A percentile compares a stretch with the other conserved stretches of the same genome.
Evolutionary conservation across 2,797 vertebrate species (phyloP).

Genomic region (Characodon lateralis): DNA sequence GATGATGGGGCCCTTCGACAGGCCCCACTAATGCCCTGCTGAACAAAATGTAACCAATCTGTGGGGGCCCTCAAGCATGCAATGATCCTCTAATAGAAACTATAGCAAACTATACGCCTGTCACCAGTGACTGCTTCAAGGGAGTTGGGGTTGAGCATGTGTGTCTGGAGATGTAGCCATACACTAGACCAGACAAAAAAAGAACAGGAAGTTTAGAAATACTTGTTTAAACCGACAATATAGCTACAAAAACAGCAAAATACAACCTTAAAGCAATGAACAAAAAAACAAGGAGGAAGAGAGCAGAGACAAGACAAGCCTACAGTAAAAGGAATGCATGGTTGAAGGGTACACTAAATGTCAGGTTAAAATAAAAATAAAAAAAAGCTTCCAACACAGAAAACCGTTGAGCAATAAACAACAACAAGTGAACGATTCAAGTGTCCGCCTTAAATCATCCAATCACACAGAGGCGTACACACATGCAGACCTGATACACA

Average conservation of each 20-base stretch:
- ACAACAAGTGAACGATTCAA: conserved; percentile 71
- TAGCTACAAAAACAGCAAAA: conserved; percentile 17
- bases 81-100: conserved; percentile 86
- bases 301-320: background rate
- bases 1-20: conserved; percentile 84
- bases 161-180: conserved; percentile 14
- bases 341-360: conserved; percentile 63
- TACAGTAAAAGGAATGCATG: background rate
- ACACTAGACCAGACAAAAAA: conserved; percentile 12
- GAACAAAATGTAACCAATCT: conserved; percentile 91
- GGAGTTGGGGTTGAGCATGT: conserved; percentile 26
- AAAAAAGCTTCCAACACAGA: conserved; percentile 52
- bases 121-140: conserved; percentile 60
- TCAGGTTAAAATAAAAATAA: conserved; percentile 57
- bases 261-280: conserved; percentile 1
- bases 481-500: conserved; percentile 51
- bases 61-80: conserved; percentile 86
- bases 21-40: conserved; percentile 83
- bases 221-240: conserved; percentile 73
- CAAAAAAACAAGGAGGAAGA: conserved; percentile 5
- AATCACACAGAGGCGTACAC: conserved; percentile 42
- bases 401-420: conserved; percentile 75
- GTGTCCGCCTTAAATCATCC: conserved; percentile 73
- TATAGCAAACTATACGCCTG: conserved; percentile 84
- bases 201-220: conserved; percentile 65